A percentile compares a stretch with the other conserved stretches of the same genome.
These are phyloP conservation scores for Bombus turneri DNA, from an alignment of 1,140 invertebrate species.

Conservation along the genomic window DNA sequence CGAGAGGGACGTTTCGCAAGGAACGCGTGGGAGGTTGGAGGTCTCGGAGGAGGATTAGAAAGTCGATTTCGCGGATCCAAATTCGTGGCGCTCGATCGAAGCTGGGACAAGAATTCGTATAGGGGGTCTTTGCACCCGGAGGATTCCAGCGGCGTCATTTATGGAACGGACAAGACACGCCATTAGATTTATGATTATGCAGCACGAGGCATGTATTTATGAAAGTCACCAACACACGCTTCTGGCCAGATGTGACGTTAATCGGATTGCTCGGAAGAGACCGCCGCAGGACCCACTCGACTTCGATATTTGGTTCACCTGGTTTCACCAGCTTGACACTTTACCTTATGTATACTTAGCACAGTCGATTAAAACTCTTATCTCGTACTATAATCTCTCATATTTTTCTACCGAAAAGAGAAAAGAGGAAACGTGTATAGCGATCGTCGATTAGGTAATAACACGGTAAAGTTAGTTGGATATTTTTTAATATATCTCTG, in stretches of 20 bases:
- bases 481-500: too few relatives aligned
- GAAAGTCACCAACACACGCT: constrained; percentile 35
- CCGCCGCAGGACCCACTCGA: constrained; percentile 24
- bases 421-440: too few relatives aligned
- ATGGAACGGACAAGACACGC: constrained; percentile 56
- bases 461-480: too few relatives aligned
- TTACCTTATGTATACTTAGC: too few relatives aligned
- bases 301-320: constrained; percentile 34
- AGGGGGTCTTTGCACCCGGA: constrained; percentile 52
- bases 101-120: constrained; percentile 10
- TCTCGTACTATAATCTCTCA: too few relatives aligned
- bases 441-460: too few relatives aligned
- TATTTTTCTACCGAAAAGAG: too few relatives aligned
- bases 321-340: constrained; percentile 27
- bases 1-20: constrained; percentile 21
- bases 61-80: constrained; percentile 33
- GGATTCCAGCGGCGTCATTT: constrained; percentile 54
- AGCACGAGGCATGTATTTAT: constrained; percentile 54
- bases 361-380: too few relatives aligned
- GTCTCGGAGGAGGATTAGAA: constrained; percentile 6
- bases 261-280: constrained; percentile 43
- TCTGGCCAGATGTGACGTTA: constrained; percentile 47
- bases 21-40: constrained; percentile 26
- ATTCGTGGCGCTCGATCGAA: constrained; percentile 41
- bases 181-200: constrained; percentile 60